Base-by-base conservation (phyloP, 2,888 invertebrate species). In the Spatulosminthurus flaviceps region DNA sequence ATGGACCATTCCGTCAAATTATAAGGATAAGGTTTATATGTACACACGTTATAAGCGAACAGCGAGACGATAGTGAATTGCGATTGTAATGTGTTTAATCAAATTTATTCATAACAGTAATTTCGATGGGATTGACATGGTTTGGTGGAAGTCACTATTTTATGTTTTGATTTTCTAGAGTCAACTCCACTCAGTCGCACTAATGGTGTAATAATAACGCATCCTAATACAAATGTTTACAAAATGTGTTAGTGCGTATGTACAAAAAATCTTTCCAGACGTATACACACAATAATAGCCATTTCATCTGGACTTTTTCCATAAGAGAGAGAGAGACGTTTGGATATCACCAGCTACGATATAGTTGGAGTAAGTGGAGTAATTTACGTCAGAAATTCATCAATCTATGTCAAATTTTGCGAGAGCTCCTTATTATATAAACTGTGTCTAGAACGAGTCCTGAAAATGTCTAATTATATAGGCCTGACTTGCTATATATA, bases 391-490 rank as follows among this genome's bases (percentile, higher is more conserved):
- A 51, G 51, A 24, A 60, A 60, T 60, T 64, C 74, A 74, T 74
- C 61, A 74, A 74, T 74, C 74, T 74, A 22, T 34, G 74, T 74
- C 74, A 74, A 61, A 21, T 72, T n/a, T 28, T 21, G 41, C 22
- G 7, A 51, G 26, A 51, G 34, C 41, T 72, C 28, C 19, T 51
- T 51, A 51, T 51, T 9, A 51, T 51, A 51, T 19, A 19, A 51
- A n/a, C 51, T 51, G 16, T 51, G n/a, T 51, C 5, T 51, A 51
- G 9, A 51, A 2, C 16, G n/a, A 51, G 9, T 51, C 51, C 51
- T 51, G 51, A n/a, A 9, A 9, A 41, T 51, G 51, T 16, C 1
- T 51, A 51, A 19, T 51, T 19, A 51, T 19, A 19, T 9, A 16
- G n/a, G 5, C 19, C 9, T 51, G 51, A n/a, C n/a, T n/a, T n/a